Evolutionary conservation across 2,113 vertebrate genomes (phyloP), one percentile per base, ranked within the genome.

Genomic region (Gobiocypris rarus): DNA sequence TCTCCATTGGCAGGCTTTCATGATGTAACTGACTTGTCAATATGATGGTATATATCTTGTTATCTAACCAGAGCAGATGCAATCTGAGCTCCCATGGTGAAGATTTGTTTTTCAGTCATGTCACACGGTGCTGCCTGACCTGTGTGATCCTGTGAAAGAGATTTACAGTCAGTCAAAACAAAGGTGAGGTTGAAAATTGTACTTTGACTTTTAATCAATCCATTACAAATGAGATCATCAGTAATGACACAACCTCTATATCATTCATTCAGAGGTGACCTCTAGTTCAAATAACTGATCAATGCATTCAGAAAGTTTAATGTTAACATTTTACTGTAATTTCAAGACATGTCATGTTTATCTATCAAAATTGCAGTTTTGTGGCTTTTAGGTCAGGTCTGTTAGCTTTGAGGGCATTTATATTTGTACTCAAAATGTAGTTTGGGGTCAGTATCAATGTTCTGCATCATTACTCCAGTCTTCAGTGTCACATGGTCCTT

Each of bases 21-120:
- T 59, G 28, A 76, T 28, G 34, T 7, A 56, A 56, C 28, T 76
- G 17, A 13, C 7, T 17, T 75, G 34, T 48, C 76, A 63, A 28
- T 80, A 19, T 59, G 19, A 41, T 10, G 43, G 5, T 43, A 22
- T 71, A n/a, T 43, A 17, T 48, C 5, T 22, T 28, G 11, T 43
- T 45, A 83, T 92, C 93, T 82, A n/a, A 95, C 94, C 94, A 95
- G 91, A 76, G 94, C 94, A n/a, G 93, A 93, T 22, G 91, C 92
- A 85, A 95, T 93, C 81, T 95, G 93, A 86, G 83, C 80, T 0
- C 90, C 92, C 93, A 95, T 95, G 85, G 26, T 90, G 89, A 93
- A 93, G 87, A 95, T 85, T 52, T 43, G 86, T 86, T 89, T 94
- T 86, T 95, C 94, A 2, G 94, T 95, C 61, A 95, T 78, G 28